phyloP scores from a whole-genome alignment of 2,113 vertebrate genomes.

The Blennius ocellaris region DNA sequence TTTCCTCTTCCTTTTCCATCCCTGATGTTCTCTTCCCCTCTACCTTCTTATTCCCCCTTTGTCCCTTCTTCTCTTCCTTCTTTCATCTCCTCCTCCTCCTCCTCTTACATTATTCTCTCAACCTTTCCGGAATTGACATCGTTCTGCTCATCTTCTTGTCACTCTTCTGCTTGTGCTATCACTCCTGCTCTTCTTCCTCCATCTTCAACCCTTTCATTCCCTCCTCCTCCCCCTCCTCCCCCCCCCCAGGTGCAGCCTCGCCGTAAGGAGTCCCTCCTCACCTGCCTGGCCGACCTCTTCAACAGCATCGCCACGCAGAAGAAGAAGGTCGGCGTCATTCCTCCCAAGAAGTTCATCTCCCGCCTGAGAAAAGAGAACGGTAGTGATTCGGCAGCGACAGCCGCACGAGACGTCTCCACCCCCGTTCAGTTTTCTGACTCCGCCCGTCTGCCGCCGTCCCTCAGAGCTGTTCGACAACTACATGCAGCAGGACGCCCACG shows the following conservation, averaged over 20 bases:
- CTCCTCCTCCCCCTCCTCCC: too few species aligned
- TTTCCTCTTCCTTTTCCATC: neutral
- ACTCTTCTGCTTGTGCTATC: neutral
- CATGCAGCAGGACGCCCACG: conserved; percentile 99
- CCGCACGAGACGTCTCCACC: too few species aligned
- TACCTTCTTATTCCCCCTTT: neutral
- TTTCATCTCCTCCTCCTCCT: neutral
- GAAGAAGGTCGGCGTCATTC: conserved; percentile 95
- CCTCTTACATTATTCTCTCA: neutral
- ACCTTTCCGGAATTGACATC: neutral
- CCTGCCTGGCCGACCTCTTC: conserved; percentile 92
- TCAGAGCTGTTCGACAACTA: conserved; percentile 98
- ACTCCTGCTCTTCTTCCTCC: too few species aligned
- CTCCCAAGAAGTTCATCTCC: conserved; percentile 94
- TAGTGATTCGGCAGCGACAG: too few species aligned
- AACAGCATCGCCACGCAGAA: conserved; percentile 95
- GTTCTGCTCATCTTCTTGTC: neutral
- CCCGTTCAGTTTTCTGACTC: too few species aligned
- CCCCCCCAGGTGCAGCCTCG: conserved; percentile 86
- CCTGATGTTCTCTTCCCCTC: neutral
- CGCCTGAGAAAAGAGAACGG: conserved; percentile 93
- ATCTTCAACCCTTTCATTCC: neutral
- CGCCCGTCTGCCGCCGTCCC: neutral
- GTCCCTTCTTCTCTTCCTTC: neutral
- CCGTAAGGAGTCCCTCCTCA: conserved; percentile 92